Evolutionary conservation across 92 coral and sea anemone species (phyloP).

Genomic region (Pocillopora meandrina): DNA sequence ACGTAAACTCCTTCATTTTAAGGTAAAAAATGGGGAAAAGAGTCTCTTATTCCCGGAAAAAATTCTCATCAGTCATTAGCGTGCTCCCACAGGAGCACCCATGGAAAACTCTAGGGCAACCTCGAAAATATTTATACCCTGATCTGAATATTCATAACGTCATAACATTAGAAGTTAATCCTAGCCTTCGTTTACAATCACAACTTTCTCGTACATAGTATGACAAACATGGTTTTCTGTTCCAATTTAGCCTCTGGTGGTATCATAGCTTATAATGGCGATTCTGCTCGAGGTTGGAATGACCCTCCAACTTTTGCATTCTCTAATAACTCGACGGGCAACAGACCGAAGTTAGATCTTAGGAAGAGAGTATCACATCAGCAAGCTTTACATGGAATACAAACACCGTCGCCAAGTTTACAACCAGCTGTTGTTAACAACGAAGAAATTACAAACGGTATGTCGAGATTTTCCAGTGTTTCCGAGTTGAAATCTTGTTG

Average conservation of each 20-base stretch:
- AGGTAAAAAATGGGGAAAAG: neutral
- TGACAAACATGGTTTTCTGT: constrained; percentile 32
- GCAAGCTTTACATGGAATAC: constrained; percentile 88
- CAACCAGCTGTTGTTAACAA: neutral
- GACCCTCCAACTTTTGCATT: constrained; percentile 98
- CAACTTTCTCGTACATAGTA: neutral
- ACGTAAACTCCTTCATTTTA: neutral
- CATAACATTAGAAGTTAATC: neutral
- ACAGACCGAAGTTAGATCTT: constrained; percentile 91
- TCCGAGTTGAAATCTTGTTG: neutral
- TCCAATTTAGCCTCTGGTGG: constrained; percentile 70
- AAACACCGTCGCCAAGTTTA: constrained; percentile 56
- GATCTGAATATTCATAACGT: constrained; percentile 47
- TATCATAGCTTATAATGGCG: constrained; percentile 92
- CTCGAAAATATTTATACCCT: constrained; percentile 25
- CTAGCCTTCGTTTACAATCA: neutral
- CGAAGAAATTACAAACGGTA: constrained; percentile 61
- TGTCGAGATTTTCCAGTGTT: constrained; percentile 5
- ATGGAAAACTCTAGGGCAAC: constrained; percentile 39
- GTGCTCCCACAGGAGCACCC: neutral
- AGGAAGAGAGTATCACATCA: constrained; percentile 97
- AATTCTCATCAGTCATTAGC: no score
- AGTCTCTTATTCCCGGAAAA: constrained; percentile 9
- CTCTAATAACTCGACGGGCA: constrained; percentile 64
- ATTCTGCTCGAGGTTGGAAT: constrained; percentile 98